Percentiles rank a stretch among this genome's conserved stretches.
Evolutionary conservation across 2,888 invertebrate species (phyloP).

Genomic region (Apodemia hepburni): DNA sequence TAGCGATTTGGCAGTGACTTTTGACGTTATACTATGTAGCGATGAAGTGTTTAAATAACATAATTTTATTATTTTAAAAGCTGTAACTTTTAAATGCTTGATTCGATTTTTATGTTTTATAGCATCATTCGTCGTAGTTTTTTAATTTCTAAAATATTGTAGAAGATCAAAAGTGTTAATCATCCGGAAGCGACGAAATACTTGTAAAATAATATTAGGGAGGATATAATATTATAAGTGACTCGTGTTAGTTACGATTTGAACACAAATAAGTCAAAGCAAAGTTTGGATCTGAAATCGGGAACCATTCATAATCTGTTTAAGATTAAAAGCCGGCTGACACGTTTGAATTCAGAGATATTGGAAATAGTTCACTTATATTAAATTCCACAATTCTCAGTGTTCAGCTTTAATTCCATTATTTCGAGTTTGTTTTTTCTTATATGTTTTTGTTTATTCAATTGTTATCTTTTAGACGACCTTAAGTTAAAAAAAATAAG

Average conservation of each 20-base stretch:
- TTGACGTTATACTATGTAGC: too few relatives aligned
- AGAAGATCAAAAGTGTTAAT: too few relatives aligned
- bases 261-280: too few relatives aligned
- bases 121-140: too few relatives aligned
- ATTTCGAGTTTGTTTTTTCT: neutral
- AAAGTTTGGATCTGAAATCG: neutral
- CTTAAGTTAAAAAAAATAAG: neutral
- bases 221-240: neutral
- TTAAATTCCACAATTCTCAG: neutral
- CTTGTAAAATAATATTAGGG: neutral
- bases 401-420: neutral
- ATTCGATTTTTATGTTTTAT: too few relatives aligned
- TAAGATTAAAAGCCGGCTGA: constrained; percentile 3
- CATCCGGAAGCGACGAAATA: too few relatives aligned
- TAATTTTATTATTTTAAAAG: too few relatives aligned
- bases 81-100: too few relatives aligned
- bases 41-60: too few relatives aligned
- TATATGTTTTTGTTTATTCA: neutral
- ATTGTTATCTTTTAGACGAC: neutral
- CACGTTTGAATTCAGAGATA: neutral
- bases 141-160: too few relatives aligned
- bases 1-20: too few relatives aligned
- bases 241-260: too few relatives aligned
- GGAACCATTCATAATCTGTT: neutral
- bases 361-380: constrained; percentile 1